phyloP scores from a whole-genome alignment of 2,113 vertebrate species.

The Dissostichus mawsoni region DNA sequence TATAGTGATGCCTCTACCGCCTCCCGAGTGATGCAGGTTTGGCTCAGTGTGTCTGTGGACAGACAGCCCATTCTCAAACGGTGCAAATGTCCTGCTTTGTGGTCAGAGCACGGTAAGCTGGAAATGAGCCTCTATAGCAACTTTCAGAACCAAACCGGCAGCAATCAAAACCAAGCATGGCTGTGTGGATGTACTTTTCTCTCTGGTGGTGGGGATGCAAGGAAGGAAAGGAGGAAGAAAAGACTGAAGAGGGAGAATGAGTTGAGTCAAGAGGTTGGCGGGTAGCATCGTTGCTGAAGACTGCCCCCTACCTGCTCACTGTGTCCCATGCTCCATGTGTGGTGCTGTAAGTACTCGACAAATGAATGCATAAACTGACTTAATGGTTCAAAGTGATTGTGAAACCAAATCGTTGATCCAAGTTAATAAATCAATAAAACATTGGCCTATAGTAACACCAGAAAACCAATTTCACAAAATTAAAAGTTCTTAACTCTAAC shows the following conservation, averaged over 20 bases:
- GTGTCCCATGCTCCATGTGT: conserved; percentile 77
- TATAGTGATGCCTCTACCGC: conserved; percentile 93
- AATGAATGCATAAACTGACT: conserved; percentile 65
- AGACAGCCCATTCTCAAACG: conserved; percentile 93
- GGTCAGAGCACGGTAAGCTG: conserved; percentile 80
- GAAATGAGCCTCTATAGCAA: conserved; percentile 68
- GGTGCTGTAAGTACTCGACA: conserved; percentile 82
- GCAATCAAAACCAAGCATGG: conserved; percentile 66
- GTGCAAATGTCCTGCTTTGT: conserved; percentile 88
- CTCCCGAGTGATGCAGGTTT: conserved; percentile 96
- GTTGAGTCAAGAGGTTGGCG: conserved; percentile 76
- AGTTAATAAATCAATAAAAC: conserved; percentile 2
- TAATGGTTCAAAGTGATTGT: conserved; percentile 48
- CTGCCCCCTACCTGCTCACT: conserved; percentile 79
- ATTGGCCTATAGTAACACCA: not conserved
- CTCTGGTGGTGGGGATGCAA: conserved; percentile 74
- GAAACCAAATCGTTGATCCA: conserved; percentile 1
- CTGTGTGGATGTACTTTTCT: conserved; percentile 71
- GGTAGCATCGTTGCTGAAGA: conserved; percentile 76
- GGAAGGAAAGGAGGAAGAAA: conserved; percentile 55
- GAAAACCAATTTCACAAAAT: not conserved
- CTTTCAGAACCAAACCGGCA: conserved; percentile 59
- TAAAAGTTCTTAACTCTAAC: not conserved
- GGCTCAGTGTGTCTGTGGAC: conserved; percentile 93
- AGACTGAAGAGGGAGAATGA: conserved; percentile 69